phyloP scores from a whole-genome alignment of 2,113 vertebrate genomes.

The Cynopterus brachyotis region DNA sequence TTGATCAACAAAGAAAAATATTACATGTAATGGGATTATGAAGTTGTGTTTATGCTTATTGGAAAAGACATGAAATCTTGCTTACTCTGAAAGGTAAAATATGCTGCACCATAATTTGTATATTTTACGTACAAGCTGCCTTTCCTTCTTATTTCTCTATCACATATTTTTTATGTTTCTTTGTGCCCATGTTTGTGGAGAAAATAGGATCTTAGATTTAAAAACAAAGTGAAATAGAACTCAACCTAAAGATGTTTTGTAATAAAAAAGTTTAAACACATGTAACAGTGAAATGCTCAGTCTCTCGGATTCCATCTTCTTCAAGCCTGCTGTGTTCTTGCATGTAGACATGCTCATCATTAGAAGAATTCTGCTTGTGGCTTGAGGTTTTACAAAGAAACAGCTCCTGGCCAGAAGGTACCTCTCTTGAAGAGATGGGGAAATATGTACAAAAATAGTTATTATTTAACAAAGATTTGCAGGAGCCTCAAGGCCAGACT shows the following conservation, averaged over 20 bases:
- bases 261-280: not conserved
- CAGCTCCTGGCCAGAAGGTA: no score
- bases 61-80: not conserved
- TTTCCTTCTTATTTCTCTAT: not conserved
- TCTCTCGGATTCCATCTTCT: no score
- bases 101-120: not conserved
- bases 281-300: no score
- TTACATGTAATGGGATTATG: not conserved
- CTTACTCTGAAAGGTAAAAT: not conserved
- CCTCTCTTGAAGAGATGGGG: no score
- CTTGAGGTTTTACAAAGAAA: no score
- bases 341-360: no score
- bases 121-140: not conserved
- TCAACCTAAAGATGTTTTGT: not conserved
- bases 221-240: not conserved
- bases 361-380: no score
- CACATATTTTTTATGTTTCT: not conserved
- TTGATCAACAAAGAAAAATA: conserved; percentile 23
- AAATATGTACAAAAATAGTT: no score
- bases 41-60: not conserved
- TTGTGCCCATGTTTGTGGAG: not conserved
- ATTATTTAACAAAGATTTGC: no score
- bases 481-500: no score
- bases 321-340: no score
- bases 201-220: not conserved